Conservation (phyloP, 2,888 invertebrate genomes). For the Tholera decimalis region DNA sequence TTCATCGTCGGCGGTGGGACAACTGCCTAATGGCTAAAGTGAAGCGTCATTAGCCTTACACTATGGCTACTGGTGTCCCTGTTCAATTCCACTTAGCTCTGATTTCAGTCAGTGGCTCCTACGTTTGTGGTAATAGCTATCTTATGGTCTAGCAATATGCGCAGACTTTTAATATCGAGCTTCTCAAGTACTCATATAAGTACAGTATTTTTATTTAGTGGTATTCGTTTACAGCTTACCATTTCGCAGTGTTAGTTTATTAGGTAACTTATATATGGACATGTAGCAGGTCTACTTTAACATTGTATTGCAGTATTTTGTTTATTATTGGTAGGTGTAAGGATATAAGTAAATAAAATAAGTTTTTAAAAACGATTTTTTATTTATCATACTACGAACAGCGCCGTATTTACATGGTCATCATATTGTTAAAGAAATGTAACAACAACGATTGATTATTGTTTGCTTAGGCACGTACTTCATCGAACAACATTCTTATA, state of each 20-base stretch:
- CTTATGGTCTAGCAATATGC: not conserved
- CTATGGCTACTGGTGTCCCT: not conserved
- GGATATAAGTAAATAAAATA: constrained; percentile 75
- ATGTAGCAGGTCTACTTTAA: constrained; percentile 25
- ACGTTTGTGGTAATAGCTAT: not conserved
- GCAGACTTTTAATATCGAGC: constrained; percentile 3
- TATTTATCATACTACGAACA: constrained; percentile 91
- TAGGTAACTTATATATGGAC: constrained; percentile 15
- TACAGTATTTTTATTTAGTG: constrained; percentile 34
- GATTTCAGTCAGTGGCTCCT: not conserved
- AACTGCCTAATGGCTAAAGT: too few species aligned
- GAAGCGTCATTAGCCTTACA: too few species aligned
- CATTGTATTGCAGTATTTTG: constrained; percentile 16
- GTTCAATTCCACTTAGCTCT: not conserved
- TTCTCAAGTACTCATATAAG: constrained; percentile 30
- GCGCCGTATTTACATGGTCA: constrained; percentile 91
- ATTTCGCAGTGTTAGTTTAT: constrained; percentile 24
- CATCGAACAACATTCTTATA: constrained; percentile 82
- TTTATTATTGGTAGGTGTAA: not conserved
- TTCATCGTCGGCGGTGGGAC: too few species aligned
- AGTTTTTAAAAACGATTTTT: constrained; percentile 87
- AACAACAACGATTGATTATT: constrained; percentile 88
- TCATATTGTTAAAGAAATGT: constrained; percentile 91
- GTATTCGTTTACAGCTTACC: constrained; percentile 53
- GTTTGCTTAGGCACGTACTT: constrained; percentile 89